phyloP scores from a whole-genome alignment of 2,113 vertebrate genomes.

The Plotosus lineatus region DNA sequence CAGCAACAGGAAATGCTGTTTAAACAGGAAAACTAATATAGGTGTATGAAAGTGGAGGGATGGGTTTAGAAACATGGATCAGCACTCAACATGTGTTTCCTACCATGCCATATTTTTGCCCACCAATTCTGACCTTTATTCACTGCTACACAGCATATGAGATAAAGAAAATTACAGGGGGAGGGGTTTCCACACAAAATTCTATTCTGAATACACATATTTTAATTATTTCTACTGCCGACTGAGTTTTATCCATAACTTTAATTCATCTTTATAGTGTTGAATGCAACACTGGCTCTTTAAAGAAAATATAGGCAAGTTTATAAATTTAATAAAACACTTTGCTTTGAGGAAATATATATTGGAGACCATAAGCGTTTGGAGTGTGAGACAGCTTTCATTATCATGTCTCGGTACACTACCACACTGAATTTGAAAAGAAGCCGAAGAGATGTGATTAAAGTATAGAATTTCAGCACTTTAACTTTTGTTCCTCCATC shows the following conservation, averaged over 20 bases:
- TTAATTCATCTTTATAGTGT: not conserved
- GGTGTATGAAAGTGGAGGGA: not conserved
- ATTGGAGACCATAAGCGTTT: too few relatives aligned
- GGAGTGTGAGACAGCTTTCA: too few relatives aligned
- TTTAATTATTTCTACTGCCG: not conserved
- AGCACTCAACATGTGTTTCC: not conserved
- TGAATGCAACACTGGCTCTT: not conserved
- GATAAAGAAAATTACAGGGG: not conserved
- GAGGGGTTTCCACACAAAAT: too few relatives aligned
- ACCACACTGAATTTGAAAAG: too few relatives aligned
- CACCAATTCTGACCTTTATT: not conserved
- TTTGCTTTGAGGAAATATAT: not conserved
- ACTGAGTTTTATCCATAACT: not conserved
- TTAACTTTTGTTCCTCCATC: too few relatives aligned
- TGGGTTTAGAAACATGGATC: not conserved
- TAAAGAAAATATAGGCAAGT: not conserved
- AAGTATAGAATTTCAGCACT: too few relatives aligned
- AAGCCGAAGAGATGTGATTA: too few relatives aligned
- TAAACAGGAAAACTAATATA: not conserved
- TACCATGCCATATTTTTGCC: not conserved
- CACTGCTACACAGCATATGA: too few relatives aligned
- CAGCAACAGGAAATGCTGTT: not conserved
- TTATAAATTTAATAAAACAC: not conserved
- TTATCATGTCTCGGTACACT: too few relatives aligned
- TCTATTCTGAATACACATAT: too few relatives aligned